These are phyloP conservation scores for Carassius carassius DNA, from an alignment of 2,113 vertebrate species.

Conservation along the genomic window DNA sequence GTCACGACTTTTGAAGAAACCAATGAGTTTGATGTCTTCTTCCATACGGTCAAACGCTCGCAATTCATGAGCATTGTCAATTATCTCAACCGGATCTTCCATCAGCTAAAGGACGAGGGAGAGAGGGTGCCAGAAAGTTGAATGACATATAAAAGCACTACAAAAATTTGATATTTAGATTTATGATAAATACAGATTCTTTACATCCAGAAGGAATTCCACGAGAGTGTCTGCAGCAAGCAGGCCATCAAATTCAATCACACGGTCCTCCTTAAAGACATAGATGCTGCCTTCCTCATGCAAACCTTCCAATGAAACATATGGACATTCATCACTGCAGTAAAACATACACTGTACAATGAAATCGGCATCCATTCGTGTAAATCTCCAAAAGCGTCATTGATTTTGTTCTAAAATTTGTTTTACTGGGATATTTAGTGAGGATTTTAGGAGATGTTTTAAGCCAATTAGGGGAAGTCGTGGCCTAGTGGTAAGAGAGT, in stretches of 20 bases:
- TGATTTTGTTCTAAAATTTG: too few species aligned
- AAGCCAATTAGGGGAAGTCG: too few species aligned
- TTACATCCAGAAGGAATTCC: conserved; percentile 95
- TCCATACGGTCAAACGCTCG: conserved; percentile 91
- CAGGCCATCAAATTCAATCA: conserved; percentile 94
- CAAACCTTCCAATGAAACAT: conserved; percentile 70
- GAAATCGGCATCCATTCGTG: too few species aligned
- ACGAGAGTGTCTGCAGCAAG: conserved; percentile 90
- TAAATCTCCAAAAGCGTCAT: too few species aligned
- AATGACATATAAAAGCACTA: not conserved
- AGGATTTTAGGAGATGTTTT: too few species aligned
- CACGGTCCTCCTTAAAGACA: conserved; percentile 87
- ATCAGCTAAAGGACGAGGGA: conserved; percentile 76
- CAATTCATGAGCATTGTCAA: conserved; percentile 88
- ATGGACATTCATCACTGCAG: not conserved
- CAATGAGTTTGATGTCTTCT: conserved; percentile 89
- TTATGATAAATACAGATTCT: conserved; percentile 52
- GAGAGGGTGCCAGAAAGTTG: not conserved
- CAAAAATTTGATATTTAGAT: not conserved
- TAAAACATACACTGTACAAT: not conserved
- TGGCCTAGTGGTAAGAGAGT: too few species aligned
- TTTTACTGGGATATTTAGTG: too few species aligned
- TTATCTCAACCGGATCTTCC: conserved; percentile 93
- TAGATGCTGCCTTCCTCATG: conserved; percentile 93
- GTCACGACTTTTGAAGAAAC: conserved; percentile 91